Base-by-base conservation (phyloP, 2,888 invertebrate genomes). In the Orthosia incerta region DNA sequence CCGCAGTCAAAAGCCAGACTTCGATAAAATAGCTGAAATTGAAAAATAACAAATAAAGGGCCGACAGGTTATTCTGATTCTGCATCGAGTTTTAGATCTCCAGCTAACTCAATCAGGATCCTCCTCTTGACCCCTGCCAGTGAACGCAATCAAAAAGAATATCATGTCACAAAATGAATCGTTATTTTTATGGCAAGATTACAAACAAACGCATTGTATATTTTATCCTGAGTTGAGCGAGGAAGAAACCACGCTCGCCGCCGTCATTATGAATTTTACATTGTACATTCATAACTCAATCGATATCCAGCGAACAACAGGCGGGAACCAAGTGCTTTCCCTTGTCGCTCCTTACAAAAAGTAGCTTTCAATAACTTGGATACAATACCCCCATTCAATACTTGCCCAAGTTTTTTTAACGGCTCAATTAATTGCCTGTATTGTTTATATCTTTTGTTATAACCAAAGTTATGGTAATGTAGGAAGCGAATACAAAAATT, bases 341-440 rank as follows among this genome's bases (percentile, higher is more conserved):
- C 87, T 84, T 90, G 91, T 91, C 86, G 60, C 70, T 82, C 76
- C 68, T 81, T 79, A 85, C 87, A 90, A 90, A 90, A 89, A 86
- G 79, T 79, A 75, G 74, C 81, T 84, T 83, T 85, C 85, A 84
- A 75, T 81, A 81, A 82, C 86, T 82, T 85, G 79, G 80, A 79
- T 85, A 83, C 88, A 84, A 89, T 86, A 79, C 76, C 68, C 59
- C 74, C 76, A 76, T 86, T 87, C 82, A 85, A 86, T 76, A 77
- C 79, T 82, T 70, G 39, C 18, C 67, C 73, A 86, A 86, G 77
- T 81, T 85, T 88, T 82, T 87, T 83, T 79, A 84, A 85, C 80
- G 81, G 85, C 72, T 83, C 86, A 86, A 90, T 89, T 90, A 89
- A 84, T 84, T 81, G 79, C 68, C 71, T 77, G 81, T 70, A 82